Evolutionary conservation across 2,113 vertebrate genomes (phyloP), one percentile per base, ranked within the genome.

Genomic region (Misgurnus anguillicaudatus): DNA sequence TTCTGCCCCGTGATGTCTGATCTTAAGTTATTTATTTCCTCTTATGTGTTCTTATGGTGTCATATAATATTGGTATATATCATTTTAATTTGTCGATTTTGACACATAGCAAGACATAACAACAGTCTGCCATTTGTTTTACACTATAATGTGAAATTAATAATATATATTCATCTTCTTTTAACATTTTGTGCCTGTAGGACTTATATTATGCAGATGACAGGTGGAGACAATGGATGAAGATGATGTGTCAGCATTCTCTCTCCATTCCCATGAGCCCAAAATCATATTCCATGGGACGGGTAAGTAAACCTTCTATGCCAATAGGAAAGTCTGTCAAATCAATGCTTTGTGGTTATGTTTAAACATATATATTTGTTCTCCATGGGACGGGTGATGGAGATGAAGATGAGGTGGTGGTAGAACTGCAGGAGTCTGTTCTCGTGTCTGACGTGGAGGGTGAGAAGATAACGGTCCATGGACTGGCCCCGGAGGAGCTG

Each of bases 141-240:
- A 42, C 14, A 42, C 13, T 39, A 13, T 13, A 10, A 8, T 72
- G 41, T 42, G 2, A 60, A 48, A 19, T 10, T 17, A 6, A 36
- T 70, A 3, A n/a, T n/a, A 75, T 24, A 51, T 60, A 47, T 48
- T 9, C 1, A 67, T 31, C 7, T 36, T 14, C 4, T 65, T 36
- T 68, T 68, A 14, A 1, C 4, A 5, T 61, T 13, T 38, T 39
- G 36, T 51, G 7, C 17, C n/a, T 36, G 11, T 53, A 81, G 83
- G 41, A 60, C 19, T 83, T 79, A 86, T 81, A 75, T 79, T 81
- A 85, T 81, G 81, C 95, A 94, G 93, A 98, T 99, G 96, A 94
- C 91, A 94, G 93, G 94, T 92, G 90, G 95, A 92, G 95, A 95
- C 94, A 94, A 99, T 99, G 98, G 98, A 99, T 96, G 97, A 98